Evolutionary conservation across 2,797 vertebrate species (phyloP).

Genomic region (Thalassophryne amazonica): DNA sequence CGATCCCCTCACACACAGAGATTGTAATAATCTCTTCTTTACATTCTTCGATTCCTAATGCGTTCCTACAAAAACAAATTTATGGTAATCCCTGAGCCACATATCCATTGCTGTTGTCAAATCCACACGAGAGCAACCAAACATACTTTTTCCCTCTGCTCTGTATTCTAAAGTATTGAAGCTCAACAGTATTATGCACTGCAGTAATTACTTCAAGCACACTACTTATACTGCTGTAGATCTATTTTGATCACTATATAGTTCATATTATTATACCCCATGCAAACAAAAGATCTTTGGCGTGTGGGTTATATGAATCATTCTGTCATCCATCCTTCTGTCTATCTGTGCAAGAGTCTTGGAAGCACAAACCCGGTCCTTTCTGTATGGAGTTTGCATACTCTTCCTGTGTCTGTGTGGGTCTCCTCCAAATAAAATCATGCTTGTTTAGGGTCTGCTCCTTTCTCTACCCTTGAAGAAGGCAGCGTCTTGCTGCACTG

Average conservation of each 20-base stretch:
- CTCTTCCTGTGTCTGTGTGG: no score
- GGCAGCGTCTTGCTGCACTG: no score
- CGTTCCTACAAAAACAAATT: conserved; percentile 65
- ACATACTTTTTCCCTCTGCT: conserved; percentile 45
- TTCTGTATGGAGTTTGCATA: no score
- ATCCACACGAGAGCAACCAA: conserved; percentile 67
- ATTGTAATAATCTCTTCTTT: conserved; percentile 68
- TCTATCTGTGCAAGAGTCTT: no score
- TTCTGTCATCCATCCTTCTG: no score
- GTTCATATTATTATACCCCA: conserved; percentile 30
- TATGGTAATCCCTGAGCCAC: conserved; percentile 63
- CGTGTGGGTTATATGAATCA: no score
- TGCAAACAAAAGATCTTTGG: no score
- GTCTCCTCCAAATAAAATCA: no score
- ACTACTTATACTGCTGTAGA: conserved; percentile 30
- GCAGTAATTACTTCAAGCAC: conserved; percentile 58
- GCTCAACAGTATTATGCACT: conserved; percentile 48
- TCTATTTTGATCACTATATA: conserved; percentile 51
- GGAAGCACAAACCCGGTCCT: no score
- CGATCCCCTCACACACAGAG: conserved; percentile 60
- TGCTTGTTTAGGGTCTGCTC: no score
- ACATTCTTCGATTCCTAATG: conserved; percentile 64
- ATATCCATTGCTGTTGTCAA: conserved; percentile 62
- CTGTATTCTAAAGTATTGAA: conserved; percentile 27
- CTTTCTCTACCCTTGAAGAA: no score